Base-by-base conservation (phyloP, 1,140 invertebrate species). In the Dendroctonus valens region DNA sequence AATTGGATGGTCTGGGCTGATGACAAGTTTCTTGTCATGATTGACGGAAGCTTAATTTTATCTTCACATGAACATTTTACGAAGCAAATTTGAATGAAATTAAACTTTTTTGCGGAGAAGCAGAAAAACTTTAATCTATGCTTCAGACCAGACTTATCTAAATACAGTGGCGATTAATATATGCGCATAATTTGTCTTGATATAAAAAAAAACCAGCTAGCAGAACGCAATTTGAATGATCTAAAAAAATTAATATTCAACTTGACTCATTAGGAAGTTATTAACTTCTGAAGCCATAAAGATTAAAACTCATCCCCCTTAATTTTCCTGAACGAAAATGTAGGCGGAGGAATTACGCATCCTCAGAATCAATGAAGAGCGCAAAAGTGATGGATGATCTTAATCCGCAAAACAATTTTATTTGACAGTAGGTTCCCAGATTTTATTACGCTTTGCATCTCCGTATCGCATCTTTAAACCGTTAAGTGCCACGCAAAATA, bases 321-420 rank as follows among this genome's bases (percentile, higher is more conserved):
- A 59, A 59, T 59, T 59, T 59, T 49, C 38, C 58, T 49, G 38
- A 59, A 42, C 42, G 44, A 26, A 59, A 59, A 46, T 59, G 44
- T 59, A 48, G 44, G 11, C 9, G 44, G 58, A 49, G 58, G 58
- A 11, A 11, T 59, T 38, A 41, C 42, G 46, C 46, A 50, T 37
- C 58, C 44, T 42, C 12, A 44, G 55, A 59, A 50, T 59, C 58
- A 59, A 59, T 59, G 37, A 48, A 59, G 58, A 46, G 58, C n/a
- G 58, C 58, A 59, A 59, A 59, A 59, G 58, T 49, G 58, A 59
- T 49, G 46, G 58, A 59, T 57, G 42, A 59, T 38, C 46, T 48
- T 50, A 59, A 50, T 59, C 42, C 58, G 11, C 14, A 59, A 49
- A 59, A 49, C 26, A 59, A 37, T 59, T 50, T 59, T 58, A 58